Evolutionary conservation across 1,140 invertebrate genomes (phyloP).

Genomic region (Temnothorax longispinosus): DNA sequence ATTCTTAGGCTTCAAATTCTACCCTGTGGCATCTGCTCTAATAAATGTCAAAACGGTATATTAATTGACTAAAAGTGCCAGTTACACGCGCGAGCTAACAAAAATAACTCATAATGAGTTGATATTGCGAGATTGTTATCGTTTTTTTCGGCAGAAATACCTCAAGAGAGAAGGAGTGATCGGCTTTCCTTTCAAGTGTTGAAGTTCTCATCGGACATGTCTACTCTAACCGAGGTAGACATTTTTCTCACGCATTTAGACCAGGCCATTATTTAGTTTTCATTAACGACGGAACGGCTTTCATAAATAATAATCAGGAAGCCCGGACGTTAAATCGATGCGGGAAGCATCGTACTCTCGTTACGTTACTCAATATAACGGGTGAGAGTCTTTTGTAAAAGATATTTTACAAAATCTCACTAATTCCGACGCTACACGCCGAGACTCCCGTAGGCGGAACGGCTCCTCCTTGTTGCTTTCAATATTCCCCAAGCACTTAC

Average conservation of each 20-base stretch:
- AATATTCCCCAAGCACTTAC: slow-evolving; percentile 55
- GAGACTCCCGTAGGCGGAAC: slow-evolving; percentile 10
- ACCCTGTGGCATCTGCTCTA: not conserved
- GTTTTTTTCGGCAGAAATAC: not conserved
- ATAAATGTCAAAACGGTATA: not conserved
- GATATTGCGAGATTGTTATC: not conserved
- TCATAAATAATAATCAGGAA: slow-evolving; percentile 67
- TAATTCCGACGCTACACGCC: not conserved
- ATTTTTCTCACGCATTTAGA: slow-evolving; percentile 37
- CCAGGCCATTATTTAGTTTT: slow-evolving; percentile 60
- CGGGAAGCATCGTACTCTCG: slow-evolving; percentile 10
- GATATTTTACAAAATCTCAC: slow-evolving; percentile 24
- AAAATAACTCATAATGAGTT: not conserved
- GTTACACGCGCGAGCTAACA: not conserved
- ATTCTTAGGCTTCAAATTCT: slow-evolving; percentile 20
- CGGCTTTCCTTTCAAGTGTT: not conserved
- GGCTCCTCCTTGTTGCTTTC: slow-evolving; percentile 46
- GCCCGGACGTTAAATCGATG: slow-evolving; percentile 58
- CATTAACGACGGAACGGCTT: slow-evolving; percentile 50
- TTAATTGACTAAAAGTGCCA: slow-evolving; percentile 49
- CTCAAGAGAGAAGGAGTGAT: not conserved
- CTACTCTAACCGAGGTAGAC: not conserved
- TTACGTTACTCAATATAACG: not conserved
- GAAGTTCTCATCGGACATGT: slow-evolving; percentile 13
- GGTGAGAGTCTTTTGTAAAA: not conserved